Base-by-base conservation (phyloP, 2,113 vertebrate genomes). In the human (Homo sapiens) region DNA sequence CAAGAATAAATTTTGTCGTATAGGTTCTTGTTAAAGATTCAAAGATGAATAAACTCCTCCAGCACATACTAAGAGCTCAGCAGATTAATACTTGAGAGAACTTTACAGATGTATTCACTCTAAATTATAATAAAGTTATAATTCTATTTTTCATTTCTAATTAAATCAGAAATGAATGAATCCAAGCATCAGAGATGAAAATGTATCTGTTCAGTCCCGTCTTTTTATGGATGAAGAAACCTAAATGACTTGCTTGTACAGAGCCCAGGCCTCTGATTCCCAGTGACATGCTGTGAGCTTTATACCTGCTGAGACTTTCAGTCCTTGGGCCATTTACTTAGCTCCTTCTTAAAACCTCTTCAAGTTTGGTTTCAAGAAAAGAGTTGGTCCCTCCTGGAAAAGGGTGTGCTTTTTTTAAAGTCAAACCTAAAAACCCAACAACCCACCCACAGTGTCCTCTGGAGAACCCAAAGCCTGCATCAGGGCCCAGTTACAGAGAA, bases 331-430 rank as follows among this genome's bases (percentile, higher is more conserved):
- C 55, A 45, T 45, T 93, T 40, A 40, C 57, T 70, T 85, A 93
- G 32, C 82, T 30, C 35, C 38, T 6, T 66, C 68, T 89, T 55
- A 80, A 96, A 85, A 68, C 18, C 30, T 85, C 45, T 82, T 43
- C 6, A 84, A 93, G 48, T 94, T 66, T 57, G 32, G 17, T 91
- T 92, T 96, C 70, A 66, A 82, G 52, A 50, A 50, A 96, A 88
- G 78, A 25, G 2, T 14, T 25, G 43, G 35, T 22, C 18, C 12
- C 80, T 87, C 45, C 45, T 76, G 2, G 16, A 81, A 91, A 81
- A 92, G 17, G 18, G 2, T 35, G 0, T 92, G 64, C 16, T n/a
- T 64, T 83, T 80, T 75, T 50, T 18, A 89, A 23, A 70, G 16
- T 68, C n/a, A 88, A 57, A 76, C 20, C 30, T 76, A 30, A 89